phyloP scores from a whole-genome alignment of 1,140 invertebrate species.

The Lysiphlebus fabarum region DNA sequence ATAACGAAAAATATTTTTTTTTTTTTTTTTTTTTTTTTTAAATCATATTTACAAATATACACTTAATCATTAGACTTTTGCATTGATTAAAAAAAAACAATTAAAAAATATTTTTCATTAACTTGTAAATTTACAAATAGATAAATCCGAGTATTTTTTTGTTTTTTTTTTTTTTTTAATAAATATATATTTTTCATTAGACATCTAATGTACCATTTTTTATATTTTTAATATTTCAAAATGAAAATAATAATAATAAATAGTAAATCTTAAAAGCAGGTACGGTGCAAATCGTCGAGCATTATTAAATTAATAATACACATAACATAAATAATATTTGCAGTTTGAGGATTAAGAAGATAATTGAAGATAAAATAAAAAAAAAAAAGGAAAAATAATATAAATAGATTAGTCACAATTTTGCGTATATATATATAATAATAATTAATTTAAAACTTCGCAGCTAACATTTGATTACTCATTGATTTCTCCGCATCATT shows the following conservation, averaged over 20 bases:
- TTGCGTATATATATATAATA: neutral
- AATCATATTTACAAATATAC: constrained; percentile 53
- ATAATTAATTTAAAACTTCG: constrained; percentile 4
- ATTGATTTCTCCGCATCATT: neutral
- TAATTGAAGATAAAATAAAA: neutral
- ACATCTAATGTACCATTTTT: neutral
- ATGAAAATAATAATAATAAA: constrained; percentile 42
- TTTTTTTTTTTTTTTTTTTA: neutral
- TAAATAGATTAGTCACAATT: constrained; percentile 21
- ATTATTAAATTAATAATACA: constrained; percentile 11
- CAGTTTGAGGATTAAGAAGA: neutral
- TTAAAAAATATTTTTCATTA: too few relatives aligned
- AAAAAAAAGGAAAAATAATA: constrained; percentile 10
- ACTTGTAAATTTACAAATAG: too few relatives aligned
- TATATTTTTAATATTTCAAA: constrained; percentile 26
- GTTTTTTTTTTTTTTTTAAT: too few relatives aligned
- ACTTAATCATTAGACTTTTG: constrained; percentile 23
- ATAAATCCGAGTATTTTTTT: too few relatives aligned
- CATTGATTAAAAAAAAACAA: too few relatives aligned
- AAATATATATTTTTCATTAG: too few relatives aligned
- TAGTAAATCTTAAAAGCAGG: constrained; percentile 51
- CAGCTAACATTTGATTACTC: constrained; percentile 1
- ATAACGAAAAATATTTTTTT: too few relatives aligned
- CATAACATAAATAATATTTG: constrained; percentile 1
- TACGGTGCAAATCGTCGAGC: constrained; percentile 43